phyloP scores from a whole-genome alignment of 2,797 vertebrate species.

The Triplophysa bombifrons region DNA sequence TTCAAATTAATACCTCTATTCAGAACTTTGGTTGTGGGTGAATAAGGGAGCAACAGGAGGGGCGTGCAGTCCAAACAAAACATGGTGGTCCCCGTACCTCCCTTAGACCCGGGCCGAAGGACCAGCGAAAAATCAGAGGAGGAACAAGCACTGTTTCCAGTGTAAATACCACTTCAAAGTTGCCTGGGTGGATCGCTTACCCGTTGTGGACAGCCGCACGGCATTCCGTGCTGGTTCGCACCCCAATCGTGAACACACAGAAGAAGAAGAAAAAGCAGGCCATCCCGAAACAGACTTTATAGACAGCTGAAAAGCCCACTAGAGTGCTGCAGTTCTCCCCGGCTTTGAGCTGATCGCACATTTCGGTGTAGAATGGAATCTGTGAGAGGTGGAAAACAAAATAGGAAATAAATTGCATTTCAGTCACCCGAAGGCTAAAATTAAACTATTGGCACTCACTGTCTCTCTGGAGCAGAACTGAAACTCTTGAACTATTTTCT shows the following conservation, averaged over 20 bases:
- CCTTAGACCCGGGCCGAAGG: not conserved
- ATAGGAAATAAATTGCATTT: slow-evolving; percentile 9
- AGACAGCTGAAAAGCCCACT: slow-evolving; percentile 93
- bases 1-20: slow-evolving; percentile 57
- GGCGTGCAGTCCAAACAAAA: slow-evolving; percentile 44
- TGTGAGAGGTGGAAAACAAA: slow-evolving; percentile 57
- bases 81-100: slow-evolving; percentile 24
- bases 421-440: not conserved
- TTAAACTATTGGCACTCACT: not conserved
- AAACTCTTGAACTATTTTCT: not conserved
- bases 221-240: slow-evolving; percentile 88
- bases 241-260: slow-evolving; percentile 83
- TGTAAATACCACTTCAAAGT: slow-evolving; percentile 36
- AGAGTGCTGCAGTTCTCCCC: slow-evolving; percentile 88
- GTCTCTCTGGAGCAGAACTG: not conserved
- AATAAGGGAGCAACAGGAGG: slow-evolving; percentile 38
- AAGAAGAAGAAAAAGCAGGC: slow-evolving; percentile 95
- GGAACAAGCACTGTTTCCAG: slow-evolving; percentile 29
- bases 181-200: slow-evolving; percentile 70
- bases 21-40: slow-evolving; percentile 40
- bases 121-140: slow-evolving; percentile 5
- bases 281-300: slow-evolving; percentile 98
- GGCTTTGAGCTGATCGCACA: slow-evolving; percentile 86
- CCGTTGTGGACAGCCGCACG: slow-evolving; percentile 92
- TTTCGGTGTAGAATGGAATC: slow-evolving; percentile 86